Conservation (phyloP, 1,140 invertebrate species). For the Drosophila mauritiana region DNA sequence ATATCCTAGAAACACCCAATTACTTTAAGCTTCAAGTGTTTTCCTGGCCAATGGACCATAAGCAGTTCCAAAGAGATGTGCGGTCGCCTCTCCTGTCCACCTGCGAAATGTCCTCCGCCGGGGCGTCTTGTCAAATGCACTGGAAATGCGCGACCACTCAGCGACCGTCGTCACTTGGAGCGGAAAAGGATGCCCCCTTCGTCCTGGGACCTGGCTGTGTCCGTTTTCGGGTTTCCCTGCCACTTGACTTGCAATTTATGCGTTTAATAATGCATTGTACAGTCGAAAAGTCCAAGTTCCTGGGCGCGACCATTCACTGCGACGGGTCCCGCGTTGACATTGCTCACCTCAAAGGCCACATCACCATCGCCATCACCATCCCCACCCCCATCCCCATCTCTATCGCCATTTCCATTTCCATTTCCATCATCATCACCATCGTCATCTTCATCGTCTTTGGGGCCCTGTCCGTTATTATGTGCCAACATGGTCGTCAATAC, state of each 20-base stretch:
- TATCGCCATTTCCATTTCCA: neutral
- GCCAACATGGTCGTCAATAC: constrained; percentile 77
- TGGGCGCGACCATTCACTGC: constrained; percentile 8
- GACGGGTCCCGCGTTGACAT: constrained; percentile 31
- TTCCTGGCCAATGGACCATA: constrained; percentile 19
- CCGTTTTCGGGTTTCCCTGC: constrained; percentile 25
- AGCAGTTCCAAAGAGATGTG: constrained; percentile 36
- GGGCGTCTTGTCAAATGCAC: constrained; percentile 66
- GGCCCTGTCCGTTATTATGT: constrained; percentile 62
- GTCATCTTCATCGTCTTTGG: constrained; percentile 7
- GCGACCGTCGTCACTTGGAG: constrained; percentile 16
- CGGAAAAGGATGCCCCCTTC: constrained; percentile 6
- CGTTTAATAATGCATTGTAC: constrained; percentile 60
- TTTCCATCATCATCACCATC: constrained; percentile 7
- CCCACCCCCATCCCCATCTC: neutral
- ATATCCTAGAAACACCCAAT: neutral
- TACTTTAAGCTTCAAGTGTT: constrained; percentile 11
- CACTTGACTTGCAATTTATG: constrained; percentile 53
- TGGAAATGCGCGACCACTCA: constrained; percentile 49
- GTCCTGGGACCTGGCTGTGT: no score
- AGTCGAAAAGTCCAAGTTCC: constrained; percentile 3
- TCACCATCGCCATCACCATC: constrained; percentile 34
- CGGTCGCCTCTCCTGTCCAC: constrained; percentile 27
- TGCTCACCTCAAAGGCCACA: constrained; percentile 57
- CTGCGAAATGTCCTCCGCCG: neutral